These are phyloP conservation scores for Hipposideros armiger DNA, from an alignment of 2,113 vertebrate species.

Conservation along the genomic window DNA sequence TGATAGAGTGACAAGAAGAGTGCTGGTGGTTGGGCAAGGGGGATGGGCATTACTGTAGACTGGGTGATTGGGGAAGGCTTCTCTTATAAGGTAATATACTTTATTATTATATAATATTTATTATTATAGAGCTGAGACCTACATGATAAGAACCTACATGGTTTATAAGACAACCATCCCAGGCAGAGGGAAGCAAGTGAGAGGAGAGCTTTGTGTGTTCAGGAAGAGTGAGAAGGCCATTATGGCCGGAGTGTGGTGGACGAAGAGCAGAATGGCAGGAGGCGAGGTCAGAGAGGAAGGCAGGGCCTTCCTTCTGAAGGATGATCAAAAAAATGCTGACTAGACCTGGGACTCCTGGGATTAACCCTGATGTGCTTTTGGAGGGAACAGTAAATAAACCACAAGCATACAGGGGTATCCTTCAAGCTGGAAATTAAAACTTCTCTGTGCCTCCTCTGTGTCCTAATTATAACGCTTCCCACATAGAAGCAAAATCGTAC, in stretches of 20 bases:
- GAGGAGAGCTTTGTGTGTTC: neutral
- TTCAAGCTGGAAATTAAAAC: neutral
- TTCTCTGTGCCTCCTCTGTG: neutral
- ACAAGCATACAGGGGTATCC: neutral
- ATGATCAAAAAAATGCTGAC: neutral
- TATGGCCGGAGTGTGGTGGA: fast-evolving
- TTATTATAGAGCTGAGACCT: neutral
- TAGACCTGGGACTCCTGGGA: neutral
- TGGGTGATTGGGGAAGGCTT: neutral
- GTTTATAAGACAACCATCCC: neutral
- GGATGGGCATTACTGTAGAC: neutral
- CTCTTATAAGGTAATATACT: neutral
- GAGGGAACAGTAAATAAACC: neutral
- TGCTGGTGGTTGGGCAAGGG: neutral
- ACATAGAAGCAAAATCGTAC: slow-evolving; percentile 31
- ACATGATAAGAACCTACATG: no score
- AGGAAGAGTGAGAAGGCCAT: neutral
- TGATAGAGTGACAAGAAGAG: neutral
- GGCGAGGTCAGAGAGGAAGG: neutral
- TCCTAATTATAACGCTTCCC: slow-evolving; percentile 57
- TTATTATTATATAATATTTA: no score
- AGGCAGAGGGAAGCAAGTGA: neutral
- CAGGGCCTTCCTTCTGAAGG: neutral
- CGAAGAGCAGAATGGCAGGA: neutral
- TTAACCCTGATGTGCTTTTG: neutral